phyloP scores from a whole-genome alignment of 2,888 invertebrate genomes.

The Tiphia femorata region DNA sequence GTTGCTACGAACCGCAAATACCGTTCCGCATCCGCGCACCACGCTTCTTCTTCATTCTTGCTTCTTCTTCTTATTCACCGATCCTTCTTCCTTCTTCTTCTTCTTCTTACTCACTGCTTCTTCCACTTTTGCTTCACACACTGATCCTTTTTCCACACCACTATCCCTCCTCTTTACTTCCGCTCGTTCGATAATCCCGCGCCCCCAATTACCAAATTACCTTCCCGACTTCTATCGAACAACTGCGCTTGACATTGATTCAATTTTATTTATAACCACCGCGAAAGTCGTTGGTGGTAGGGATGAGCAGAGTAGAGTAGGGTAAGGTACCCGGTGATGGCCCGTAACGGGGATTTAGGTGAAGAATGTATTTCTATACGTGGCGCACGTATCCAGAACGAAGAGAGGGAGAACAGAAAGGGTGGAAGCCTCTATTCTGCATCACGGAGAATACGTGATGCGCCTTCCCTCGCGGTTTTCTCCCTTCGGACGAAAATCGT shows the following conservation, averaged over 20 bases:
- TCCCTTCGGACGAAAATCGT: slow-evolving; percentile 30
- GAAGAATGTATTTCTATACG: slow-evolving; percentile 55
- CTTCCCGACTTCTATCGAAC: slow-evolving; percentile 27
- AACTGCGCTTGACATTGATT: slow-evolving; percentile 42
- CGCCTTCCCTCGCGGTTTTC: slow-evolving; percentile 38
- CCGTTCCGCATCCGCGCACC: too few relatives aligned
- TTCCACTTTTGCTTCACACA: not conserved
- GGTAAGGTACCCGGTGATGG: slow-evolving; percentile 44
- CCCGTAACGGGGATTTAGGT: slow-evolving; percentile 41
- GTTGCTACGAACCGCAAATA: too few relatives aligned
- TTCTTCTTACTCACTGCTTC: not conserved
- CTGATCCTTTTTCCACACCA: not conserved
- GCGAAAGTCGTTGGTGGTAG: not conserved
- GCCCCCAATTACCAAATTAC: too few relatives aligned
- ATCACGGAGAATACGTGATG: slow-evolving; percentile 51
- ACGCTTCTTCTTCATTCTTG: too few relatives aligned
- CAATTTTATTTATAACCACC: slow-evolving; percentile 41
- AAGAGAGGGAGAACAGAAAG: slow-evolving; percentile 28
- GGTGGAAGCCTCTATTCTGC: slow-evolving; percentile 44
- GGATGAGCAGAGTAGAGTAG: slow-evolving; percentile 9
- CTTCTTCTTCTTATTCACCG: not conserved
- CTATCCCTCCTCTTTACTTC: not conserved
- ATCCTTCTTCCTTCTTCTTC: not conserved
- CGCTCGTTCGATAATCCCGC: slow-evolving; percentile 25
- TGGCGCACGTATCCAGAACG: slow-evolving; percentile 51